These are phyloP conservation scores for Tamias sibiricus DNA, from an alignment of 2,113 vertebrate genomes.

Conservation along the genomic window DNA sequence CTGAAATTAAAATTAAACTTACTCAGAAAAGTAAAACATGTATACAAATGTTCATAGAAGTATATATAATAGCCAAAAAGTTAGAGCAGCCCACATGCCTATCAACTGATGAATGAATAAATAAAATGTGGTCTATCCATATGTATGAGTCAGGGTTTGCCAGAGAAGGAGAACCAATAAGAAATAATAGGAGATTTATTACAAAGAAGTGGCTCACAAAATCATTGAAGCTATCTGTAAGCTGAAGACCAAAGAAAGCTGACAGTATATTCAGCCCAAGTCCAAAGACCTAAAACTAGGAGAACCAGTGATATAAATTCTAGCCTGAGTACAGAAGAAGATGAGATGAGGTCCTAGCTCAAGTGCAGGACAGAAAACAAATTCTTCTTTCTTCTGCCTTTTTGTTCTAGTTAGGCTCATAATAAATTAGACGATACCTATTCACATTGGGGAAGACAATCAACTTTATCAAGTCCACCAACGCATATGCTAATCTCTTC, in stretches of 20 bases:
- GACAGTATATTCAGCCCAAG: neutral
- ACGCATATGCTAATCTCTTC: neutral
- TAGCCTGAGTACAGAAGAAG: neutral
- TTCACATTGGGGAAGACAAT: neutral
- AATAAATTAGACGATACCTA: neutral
- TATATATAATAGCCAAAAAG: neutral
- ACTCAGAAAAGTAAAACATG: neutral
- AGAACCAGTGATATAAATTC: neutral
- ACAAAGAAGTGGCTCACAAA: neutral
- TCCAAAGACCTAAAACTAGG: neutral
- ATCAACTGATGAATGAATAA: neutral
- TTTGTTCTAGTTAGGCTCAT: neutral
- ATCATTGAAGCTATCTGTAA: neutral
- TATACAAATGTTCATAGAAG: neutral
- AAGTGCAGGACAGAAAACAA: neutral
- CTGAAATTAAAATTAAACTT: slow-evolving; percentile 39
- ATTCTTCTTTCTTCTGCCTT: neutral
- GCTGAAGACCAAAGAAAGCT: neutral
- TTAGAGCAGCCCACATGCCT: neutral
- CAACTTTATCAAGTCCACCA: neutral
- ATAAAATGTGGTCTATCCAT: neutral
- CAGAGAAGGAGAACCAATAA: neutral
- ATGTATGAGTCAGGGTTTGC: neutral
- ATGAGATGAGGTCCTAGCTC: neutral
- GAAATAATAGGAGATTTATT: neutral